These are phyloP conservation scores for Nesometra sesokonis DNA, from an alignment of 35 echinoderm and acorn worm species.

Conservation along the genomic window DNA sequence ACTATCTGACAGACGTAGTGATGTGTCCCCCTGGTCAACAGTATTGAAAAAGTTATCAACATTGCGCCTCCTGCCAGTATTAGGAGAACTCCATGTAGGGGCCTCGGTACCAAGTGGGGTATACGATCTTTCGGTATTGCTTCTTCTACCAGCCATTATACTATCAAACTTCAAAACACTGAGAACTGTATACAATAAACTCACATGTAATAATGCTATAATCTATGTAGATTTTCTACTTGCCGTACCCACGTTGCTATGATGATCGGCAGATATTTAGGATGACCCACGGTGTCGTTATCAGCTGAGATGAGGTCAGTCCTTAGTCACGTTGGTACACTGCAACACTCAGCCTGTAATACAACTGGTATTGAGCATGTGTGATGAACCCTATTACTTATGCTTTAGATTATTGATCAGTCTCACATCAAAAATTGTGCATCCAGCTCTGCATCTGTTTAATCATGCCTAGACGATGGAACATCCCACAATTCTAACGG, in stretches of 20 bases:
- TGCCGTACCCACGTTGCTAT: background rate
- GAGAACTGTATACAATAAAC: background rate
- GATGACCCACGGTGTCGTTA: background rate
- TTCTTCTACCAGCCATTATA: background rate
- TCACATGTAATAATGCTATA: background rate
- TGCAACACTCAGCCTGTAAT: background rate
- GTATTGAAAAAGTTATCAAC: background rate
- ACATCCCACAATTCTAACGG: background rate
- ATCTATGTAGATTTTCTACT: background rate
- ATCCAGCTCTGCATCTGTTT: background rate
- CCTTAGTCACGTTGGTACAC: background rate
- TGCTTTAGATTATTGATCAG: background rate
- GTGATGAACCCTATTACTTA: background rate
- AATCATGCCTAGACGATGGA: background rate
- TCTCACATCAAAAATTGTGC: background rate
- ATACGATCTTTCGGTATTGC: background rate
- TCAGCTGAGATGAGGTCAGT: background rate
- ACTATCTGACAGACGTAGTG: background rate
- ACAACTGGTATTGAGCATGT: background rate
- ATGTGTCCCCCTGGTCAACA: background rate
- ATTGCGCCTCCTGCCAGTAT: background rate
- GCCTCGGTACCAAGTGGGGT: background rate
- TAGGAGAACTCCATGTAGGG: background rate
- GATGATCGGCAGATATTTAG: background rate
- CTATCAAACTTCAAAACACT: background rate